These are phyloP conservation scores for Aphelenchoides fujianensis DNA, from an alignment of 1,140 invertebrate species.

Conservation along the genomic window DNA sequence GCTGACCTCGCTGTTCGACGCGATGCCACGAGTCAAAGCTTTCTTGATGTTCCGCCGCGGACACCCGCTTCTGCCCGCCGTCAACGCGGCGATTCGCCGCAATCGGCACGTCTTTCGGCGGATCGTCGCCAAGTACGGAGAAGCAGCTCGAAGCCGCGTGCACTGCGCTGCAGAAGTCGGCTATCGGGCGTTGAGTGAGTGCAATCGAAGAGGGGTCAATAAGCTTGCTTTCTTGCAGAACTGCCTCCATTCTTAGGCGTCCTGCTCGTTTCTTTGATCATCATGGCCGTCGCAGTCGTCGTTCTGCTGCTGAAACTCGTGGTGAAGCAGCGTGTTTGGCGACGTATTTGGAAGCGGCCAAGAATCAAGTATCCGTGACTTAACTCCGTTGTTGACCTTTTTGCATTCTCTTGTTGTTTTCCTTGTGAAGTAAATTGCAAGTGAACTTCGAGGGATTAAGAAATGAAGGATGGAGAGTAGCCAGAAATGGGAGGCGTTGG, in stretches of 20 bases:
- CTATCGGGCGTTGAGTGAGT: conserved; percentile 1
- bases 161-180: not conserved
- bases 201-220: too few species aligned
- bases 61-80: not conserved
- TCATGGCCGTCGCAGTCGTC: not conserved
- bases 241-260: not conserved
- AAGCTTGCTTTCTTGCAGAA: not conserved
- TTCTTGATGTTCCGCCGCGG: not conserved
- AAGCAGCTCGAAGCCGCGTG: not conserved
- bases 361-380: too few species aligned
- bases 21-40: not conserved
- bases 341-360: too few species aligned
- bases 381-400: too few species aligned
- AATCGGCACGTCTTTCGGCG: not conserved
- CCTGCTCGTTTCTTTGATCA: not conserved
- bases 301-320: not conserved
- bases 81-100: not conserved
- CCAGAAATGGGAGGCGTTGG: too few species aligned
- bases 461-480: too few species aligned
- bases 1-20: not conserved
- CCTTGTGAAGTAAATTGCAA: too few species aligned
- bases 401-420: too few species aligned
- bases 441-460: too few species aligned
- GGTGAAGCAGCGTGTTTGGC: not conserved
- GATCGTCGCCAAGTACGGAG: not conserved